phyloP scores from a whole-genome alignment of 2,888 invertebrate species.

The Hylaea fasciaria region DNA sequence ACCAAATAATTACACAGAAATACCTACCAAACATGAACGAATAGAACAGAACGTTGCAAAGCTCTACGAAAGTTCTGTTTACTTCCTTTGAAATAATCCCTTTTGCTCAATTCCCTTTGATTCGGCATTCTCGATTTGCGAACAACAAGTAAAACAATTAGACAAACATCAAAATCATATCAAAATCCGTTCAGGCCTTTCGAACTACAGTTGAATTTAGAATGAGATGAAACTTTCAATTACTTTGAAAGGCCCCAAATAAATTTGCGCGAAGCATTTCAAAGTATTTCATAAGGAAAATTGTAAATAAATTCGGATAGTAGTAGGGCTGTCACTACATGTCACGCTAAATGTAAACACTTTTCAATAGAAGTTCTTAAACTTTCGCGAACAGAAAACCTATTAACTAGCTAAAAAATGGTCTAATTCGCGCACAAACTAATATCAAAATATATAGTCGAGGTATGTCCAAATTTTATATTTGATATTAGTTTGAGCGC shows the following conservation, averaged over 20 bases:
- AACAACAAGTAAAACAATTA: slow-evolving; percentile 35
- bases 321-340: slow-evolving; percentile 48
- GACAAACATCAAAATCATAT: slow-evolving; percentile 45
- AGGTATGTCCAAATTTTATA: too few relatives aligned
- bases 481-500: too few relatives aligned
- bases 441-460: too few relatives aligned
- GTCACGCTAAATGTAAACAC: too few relatives aligned
- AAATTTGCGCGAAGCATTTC: slow-evolving; percentile 64
- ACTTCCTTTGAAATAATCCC: neutral
- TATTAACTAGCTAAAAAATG: too few relatives aligned
- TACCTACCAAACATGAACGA: too few relatives aligned
- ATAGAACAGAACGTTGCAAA: neutral
- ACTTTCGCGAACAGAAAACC: too few relatives aligned
- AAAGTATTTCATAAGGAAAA: slow-evolving; percentile 76
- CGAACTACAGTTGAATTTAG: slow-evolving; percentile 46
- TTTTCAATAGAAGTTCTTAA: too few relatives aligned
- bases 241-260: slow-evolving; percentile 66
- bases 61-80: neutral
- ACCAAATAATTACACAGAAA: too few relatives aligned
- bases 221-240: slow-evolving; percentile 60
- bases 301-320: slow-evolving; percentile 63
- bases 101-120: neutral
- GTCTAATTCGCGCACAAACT: too few relatives aligned
- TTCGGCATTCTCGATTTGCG: slow-evolving; percentile 5
- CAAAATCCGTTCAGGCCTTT: slow-evolving; percentile 41